phyloP scores from a whole-genome alignment of 2,797 vertebrate species.

The Pseudochirops cupreus region DNA sequence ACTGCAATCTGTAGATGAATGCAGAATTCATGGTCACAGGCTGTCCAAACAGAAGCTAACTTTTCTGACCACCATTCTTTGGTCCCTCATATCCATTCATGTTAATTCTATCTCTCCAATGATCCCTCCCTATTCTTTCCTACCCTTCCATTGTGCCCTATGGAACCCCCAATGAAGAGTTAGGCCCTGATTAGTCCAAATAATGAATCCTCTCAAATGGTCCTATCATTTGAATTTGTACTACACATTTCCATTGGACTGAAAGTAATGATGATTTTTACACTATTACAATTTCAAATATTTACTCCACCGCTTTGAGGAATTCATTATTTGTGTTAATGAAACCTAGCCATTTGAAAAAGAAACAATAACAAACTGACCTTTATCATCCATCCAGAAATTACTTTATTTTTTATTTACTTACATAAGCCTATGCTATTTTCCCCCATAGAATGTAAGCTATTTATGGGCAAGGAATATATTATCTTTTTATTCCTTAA shows the following conservation, averaged over 20 bases:
- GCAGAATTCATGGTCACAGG: neutral
- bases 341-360: neutral
- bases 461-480: neutral
- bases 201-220: neutral
- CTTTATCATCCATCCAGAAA: neutral
- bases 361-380: neutral
- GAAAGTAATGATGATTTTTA: neutral
- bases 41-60: neutral
- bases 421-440: neutral
- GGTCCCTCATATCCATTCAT: neutral
- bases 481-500: neutral
- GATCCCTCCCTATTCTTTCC: neutral
- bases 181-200: neutral
- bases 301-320: neutral
- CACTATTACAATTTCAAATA: neutral
- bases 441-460: neutral
- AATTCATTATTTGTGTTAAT: neutral
- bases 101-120: neutral
- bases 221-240: neutral
- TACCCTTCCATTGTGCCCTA: neutral
- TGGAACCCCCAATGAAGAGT: neutral
- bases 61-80: neutral
- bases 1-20: neutral
- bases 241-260: neutral
- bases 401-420: neutral